Evolutionary conservation across 2,888 invertebrate genomes (phyloP), one percentile per base, ranked within the genome.

Genomic region (Philonicus albiceps): DNA sequence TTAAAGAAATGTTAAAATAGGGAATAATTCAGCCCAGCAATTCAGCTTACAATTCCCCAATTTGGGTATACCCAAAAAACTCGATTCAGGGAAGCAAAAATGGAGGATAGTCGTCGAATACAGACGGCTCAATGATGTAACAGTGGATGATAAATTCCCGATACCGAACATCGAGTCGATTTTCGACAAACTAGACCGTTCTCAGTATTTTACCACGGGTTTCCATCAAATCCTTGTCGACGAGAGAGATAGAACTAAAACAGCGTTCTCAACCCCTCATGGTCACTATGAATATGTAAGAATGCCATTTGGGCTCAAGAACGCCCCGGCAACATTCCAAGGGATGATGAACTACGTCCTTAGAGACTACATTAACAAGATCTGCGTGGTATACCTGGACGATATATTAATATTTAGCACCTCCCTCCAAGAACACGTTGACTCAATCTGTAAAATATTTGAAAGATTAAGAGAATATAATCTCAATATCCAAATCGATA

Each of bases 331-430:
- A n/a, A n/a, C n/a, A n/a, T n/a, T n/a, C n/a, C n/a, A n/a, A n/a
- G n/a, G n/a, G n/a, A n/a, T n/a, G n/a, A n/a, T n/a, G n/a, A n/a
- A n/a, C n/a, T n/a, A n/a, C n/a, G n/a, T n/a, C n/a, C n/a, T n/a
- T n/a, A n/a, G n/a, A n/a, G n/a, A n/a, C n/a, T n/a, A n/a, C n/a
- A n/a, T n/a, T n/a, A n/a, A n/a, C n/a, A n/a, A n/a, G n/a, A n/a
- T n/a, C n/a, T n/a, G n/a, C n/a, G n/a, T n/a, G n/a, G 89, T 90
- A 0, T 90, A 76, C 19, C 87, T 90, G 64, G 90, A 90, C 72
- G 90, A 90, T 85, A 89, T 89, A 1, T 88, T 91, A 13, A 87
- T 90, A 19, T 90, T 88, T 81, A 37, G 76, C 19, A 37, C 53
- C 4, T 27, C 30, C 55, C n/a, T 76, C 13, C 31, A 31, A 5